These are phyloP conservation scores for Lithobius niger DNA, from an alignment of 1,140 invertebrate genomes.

Conservation along the genomic window DNA sequence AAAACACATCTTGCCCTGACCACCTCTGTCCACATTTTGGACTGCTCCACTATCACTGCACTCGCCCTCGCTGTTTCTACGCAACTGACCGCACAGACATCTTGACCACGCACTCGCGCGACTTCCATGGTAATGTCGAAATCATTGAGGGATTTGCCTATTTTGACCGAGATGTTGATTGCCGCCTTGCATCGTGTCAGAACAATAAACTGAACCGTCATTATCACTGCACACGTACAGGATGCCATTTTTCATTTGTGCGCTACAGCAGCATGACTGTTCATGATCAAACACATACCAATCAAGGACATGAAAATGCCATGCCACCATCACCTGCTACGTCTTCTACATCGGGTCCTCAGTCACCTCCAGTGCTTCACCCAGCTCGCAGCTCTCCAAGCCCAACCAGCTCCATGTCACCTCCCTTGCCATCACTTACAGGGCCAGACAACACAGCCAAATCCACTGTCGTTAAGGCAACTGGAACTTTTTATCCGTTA, in stretches of 20 bases:
- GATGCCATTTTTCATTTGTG: conserved; percentile 61
- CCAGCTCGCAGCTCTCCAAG: not conserved
- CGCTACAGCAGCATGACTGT: conserved; percentile 54
- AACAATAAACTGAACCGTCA: conserved; percentile 57
- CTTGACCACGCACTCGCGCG: conserved; percentile 54
- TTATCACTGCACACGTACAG: conserved; percentile 58
- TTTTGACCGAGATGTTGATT: conserved; percentile 63
- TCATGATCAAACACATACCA: conserved; percentile 49
- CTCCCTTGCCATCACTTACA: too few relatives aligned
- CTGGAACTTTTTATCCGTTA: conserved; percentile 82
- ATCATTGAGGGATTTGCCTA: conserved; percentile 69
- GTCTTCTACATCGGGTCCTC: too few relatives aligned
- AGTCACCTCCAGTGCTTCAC: not conserved
- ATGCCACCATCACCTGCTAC: too few relatives aligned
- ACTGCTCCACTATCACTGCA: conserved; percentile 59
- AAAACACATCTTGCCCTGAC: conserved; percentile 45
- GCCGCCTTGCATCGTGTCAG: conserved; percentile 49
- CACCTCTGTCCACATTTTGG: conserved; percentile 43
- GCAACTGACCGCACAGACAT: conserved; percentile 51
- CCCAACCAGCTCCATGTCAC: too few relatives aligned
- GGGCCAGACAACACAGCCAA: conserved; percentile 13
- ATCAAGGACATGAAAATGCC: too few relatives aligned
- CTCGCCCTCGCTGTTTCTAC: conserved; percentile 53
- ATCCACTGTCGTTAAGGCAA: conserved; percentile 62
- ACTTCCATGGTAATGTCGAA: conserved; percentile 68